Evolutionary conservation across 2,888 invertebrate genomes (phyloP), one percentile per base, ranked within the genome.

Genomic region (Sphaerophoria taeniata): DNA sequence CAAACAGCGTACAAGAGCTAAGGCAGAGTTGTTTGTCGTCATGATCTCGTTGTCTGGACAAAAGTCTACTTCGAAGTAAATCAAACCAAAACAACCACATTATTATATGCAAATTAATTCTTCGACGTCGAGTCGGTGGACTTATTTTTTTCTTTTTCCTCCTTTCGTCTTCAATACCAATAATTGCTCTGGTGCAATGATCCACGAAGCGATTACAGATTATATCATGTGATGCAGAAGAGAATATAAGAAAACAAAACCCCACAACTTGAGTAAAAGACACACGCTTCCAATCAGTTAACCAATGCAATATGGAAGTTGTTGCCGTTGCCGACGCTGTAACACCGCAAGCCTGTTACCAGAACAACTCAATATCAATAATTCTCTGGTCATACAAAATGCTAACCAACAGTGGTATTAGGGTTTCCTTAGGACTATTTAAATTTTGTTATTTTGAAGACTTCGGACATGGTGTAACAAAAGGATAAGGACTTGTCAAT

Each of bases 161-260:
- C 34, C 56, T 24, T 60, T 60, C 60, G 60, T 43, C 60, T 60
- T 47, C 58, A 60, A 56, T 72, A 61, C 71, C 69, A 69, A 85
- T 81, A 85, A 81, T 85, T 85, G 81, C 85, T 81, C 81, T 73
- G 43, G 76, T 73, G 81, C 76, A 85, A 77, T 85, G 85, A 85
- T 85, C 85, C 85, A 80, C 61, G 72, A 80, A 85, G 80, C 84
- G 84, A 81, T 76, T 77, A 81, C 47, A 81, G 76, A 72, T 77
- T 76, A 85, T 73, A 63, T 77, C 80, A 61, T 51, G 70, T 36
- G 53, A 67, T 67, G 65, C 65, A 67, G 51, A 67, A 60, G 24
- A 24, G 43, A 49, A 14, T 24, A 60, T 7, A 47, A 7, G 70
- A 61, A 24, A 69, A n/a, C 43, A 33, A 74, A 55, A 53, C 33